These are phyloP conservation scores for Picus viridis DNA, from an alignment of 2,797 vertebrate species.

Conservation along the genomic window DNA sequence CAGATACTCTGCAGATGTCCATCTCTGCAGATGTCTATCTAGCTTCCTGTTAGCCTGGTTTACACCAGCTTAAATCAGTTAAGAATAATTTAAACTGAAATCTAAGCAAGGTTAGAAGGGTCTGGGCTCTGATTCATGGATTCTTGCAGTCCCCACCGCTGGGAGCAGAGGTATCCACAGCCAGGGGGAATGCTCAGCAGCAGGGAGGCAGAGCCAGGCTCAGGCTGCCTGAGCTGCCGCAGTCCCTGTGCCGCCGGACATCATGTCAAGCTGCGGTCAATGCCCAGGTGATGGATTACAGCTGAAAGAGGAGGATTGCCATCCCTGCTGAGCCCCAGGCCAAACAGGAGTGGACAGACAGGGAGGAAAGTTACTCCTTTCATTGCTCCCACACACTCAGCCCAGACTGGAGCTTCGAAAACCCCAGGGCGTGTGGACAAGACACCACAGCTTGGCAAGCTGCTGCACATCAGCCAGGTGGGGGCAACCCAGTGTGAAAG, in stretches of 20 bases:
- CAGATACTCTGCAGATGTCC: too few relatives aligned
- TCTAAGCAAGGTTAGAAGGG: not conserved
- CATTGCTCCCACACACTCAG: not conserved
- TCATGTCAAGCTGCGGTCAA: not conserved
- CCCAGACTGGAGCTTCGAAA: not conserved
- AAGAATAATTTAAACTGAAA: not conserved
- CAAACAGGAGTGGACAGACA: not conserved
- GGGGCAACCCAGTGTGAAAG: not conserved
- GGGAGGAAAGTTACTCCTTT: not conserved
- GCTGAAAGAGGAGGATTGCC: not conserved
- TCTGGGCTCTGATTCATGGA: not conserved
- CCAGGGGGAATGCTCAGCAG: not conserved
- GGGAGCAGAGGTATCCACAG: fast-evolving
- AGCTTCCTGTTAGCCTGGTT: not conserved
- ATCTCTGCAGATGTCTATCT: not conserved
- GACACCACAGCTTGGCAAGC: not conserved
- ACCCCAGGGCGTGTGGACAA: not conserved
- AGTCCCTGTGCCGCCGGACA: fast-evolving
- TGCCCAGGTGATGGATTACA: not conserved
- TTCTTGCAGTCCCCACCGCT: not conserved
- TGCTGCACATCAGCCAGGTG: not conserved
- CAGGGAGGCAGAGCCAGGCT: not conserved
- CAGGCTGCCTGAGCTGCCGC: fast-evolving
- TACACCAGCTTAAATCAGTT: not conserved
- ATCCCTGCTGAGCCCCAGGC: not conserved